Conservation (phyloP, 2,113 vertebrate genomes). For the Sprattus sprattus region DNA sequence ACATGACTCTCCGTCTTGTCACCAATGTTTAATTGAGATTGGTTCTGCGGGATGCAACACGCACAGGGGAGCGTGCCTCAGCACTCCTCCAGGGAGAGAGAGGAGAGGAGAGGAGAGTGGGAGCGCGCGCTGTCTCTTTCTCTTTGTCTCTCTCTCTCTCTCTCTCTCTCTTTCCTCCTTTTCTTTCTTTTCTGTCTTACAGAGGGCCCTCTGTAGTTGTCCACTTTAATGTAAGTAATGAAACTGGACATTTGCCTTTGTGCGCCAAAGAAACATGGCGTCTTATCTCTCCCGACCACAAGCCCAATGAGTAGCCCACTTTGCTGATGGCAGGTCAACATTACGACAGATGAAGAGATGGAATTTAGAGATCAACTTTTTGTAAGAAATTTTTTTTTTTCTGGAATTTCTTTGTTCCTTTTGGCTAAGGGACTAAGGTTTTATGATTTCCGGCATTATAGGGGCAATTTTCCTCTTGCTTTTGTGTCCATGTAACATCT, state of each 20-base stretch:
- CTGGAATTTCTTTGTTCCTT: background rate
- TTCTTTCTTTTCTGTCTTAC: background rate
- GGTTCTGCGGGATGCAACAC: constrained; percentile 20
- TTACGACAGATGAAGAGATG: background rate
- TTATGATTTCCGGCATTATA: background rate
- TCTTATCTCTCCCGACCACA: constrained; percentile 7
- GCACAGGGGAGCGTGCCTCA: background rate
- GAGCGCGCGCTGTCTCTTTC: background rate
- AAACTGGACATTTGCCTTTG: constrained; percentile 36
- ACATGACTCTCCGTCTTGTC: constrained; percentile 6
- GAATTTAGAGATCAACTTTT: background rate
- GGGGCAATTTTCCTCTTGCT: background rate
- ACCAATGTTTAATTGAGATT: constrained; percentile 22
- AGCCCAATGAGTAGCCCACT: background rate
- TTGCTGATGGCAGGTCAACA: background rate
- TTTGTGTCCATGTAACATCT: background rate
- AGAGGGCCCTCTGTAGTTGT: constrained; percentile 39
- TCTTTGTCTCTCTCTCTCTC: constrained; percentile 16
- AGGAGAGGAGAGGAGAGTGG: background rate
- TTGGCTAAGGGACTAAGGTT: background rate
- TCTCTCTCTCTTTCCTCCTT: background rate
- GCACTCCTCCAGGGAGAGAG: background rate
- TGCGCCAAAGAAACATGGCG: constrained; percentile 32
- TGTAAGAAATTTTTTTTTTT: background rate
- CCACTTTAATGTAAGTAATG: constrained; percentile 45